These are phyloP conservation scores for Desoria tigrina DNA, from an alignment of 2,888 invertebrate species.

Conservation along the genomic window DNA sequence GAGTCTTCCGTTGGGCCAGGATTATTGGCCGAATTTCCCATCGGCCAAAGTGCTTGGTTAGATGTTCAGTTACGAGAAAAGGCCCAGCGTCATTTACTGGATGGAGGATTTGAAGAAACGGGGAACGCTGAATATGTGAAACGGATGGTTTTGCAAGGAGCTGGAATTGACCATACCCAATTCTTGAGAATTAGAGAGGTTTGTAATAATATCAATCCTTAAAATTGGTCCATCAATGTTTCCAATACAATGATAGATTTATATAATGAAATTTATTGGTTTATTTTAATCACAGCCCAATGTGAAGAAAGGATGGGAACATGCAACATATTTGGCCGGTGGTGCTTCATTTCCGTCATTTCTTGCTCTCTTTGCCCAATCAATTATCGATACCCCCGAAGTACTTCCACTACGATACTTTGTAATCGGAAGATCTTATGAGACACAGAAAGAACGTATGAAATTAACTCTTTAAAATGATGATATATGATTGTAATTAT, in stretches of 20 bases:
- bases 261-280: slow-evolving; percentile 6
- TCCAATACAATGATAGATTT: neutral
- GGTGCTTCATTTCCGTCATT: slow-evolving; percentile 73
- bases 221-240: slow-evolving; percentile 6
- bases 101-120: slow-evolving; percentile 65
- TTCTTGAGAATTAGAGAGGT: slow-evolving; percentile 50
- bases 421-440: slow-evolving; percentile 70
- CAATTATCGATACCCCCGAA: slow-evolving; percentile 63
- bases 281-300: slow-evolving; percentile 41
- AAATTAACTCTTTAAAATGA: slow-evolving; percentile 59
- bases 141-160: slow-evolving; percentile 73
- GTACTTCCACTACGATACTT: slow-evolving; percentile 71
- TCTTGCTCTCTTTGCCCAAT: slow-evolving; percentile 71
- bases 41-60: slow-evolving; percentile 37
- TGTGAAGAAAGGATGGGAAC: slow-evolving; percentile 40
- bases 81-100: slow-evolving; percentile 55
- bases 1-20: slow-evolving; percentile 41
- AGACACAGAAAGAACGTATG: slow-evolving; percentile 55
- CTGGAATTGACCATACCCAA: slow-evolving; percentile 61
- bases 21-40: slow-evolving; percentile 42
- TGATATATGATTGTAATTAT: slow-evolving; percentile 61
- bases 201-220: neutral
- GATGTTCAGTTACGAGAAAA: slow-evolving; percentile 49
- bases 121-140: slow-evolving; percentile 77
- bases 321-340: slow-evolving; percentile 66